These are phyloP conservation scores for Aradophagus sp. DNA, from an alignment of 1,140 invertebrate species.

Conservation along the genomic window DNA sequence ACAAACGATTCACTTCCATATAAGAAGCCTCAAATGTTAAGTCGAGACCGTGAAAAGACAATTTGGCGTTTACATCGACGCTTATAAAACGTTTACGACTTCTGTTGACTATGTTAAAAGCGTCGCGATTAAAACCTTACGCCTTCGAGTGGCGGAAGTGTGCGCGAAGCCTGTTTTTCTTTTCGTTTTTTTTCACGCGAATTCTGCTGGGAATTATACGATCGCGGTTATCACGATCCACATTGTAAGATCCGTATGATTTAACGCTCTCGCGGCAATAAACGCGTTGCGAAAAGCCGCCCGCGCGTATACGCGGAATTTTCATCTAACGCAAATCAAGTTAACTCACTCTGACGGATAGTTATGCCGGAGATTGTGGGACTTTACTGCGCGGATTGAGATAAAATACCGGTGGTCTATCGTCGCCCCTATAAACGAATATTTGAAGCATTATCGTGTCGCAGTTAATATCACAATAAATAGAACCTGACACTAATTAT, in stretches of 20 bases:
- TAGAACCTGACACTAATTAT: slow-evolving; percentile 58
- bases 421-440: slow-evolving; percentile 57
- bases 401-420: slow-evolving; percentile 59
- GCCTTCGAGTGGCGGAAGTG: not conserved
- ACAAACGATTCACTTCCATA: not conserved
- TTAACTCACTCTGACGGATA: slow-evolving; percentile 53
- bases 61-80: not conserved
- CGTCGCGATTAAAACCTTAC: slow-evolving; percentile 19
- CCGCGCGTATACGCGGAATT: slow-evolving; percentile 14
- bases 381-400: slow-evolving; percentile 48
- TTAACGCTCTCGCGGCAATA: slow-evolving; percentile 27
- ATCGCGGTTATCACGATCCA: slow-evolving; percentile 22
- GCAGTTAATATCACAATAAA: slow-evolving; percentile 57
- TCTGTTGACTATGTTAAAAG: slow-evolving; percentile 18
- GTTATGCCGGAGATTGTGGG: slow-evolving; percentile 47
- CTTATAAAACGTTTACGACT: slow-evolving; percentile 22
- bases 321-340: slow-evolving; percentile 49
- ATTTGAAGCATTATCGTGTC: slow-evolving; percentile 51
- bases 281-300: slow-evolving; percentile 7
- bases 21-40: slow-evolving; percentile 1
- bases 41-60: not conserved
- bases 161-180: too few relatives aligned
- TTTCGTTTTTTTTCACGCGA: too few relatives aligned
- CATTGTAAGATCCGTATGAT: slow-evolving; percentile 32
- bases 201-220: slow-evolving; percentile 25